Evolutionary conservation across 2,888 invertebrate species (phyloP), one percentile per base, ranked within the genome.

Genomic region (Ischnus inquisitorius): DNA sequence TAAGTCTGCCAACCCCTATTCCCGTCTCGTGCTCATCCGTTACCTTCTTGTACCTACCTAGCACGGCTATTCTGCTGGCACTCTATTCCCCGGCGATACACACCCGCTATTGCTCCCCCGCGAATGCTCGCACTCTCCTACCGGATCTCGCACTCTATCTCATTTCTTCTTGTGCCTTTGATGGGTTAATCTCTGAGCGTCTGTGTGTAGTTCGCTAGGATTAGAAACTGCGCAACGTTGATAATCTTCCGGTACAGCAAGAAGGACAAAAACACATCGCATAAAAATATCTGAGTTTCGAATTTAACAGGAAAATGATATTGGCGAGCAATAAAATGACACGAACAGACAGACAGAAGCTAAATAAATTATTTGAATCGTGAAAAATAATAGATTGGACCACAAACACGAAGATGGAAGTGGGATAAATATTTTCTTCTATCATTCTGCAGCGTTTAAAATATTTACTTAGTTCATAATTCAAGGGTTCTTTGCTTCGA

Each of bases 1-100:
- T 89, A 90, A 88, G 87, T 87, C 87, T 84, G 82, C 77, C 86
- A 79, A 41, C 87, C 86, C 72, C 85, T 72, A 46, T 80, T 71
- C 79, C 25, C 71, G 67, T 68, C 83, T 83, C 76, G 83, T 51
- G 51, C 51, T 83, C 72, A 77, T 79, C 72, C 57, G 67, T 72
- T 79, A 72, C 65, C 19, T 57, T 60, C 41, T 16, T 69, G 10
- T 60, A 48, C 46, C 3, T 14, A 28, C 57, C 5, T 62, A 75
- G 54, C 48, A 71, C 12, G 41, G 67, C n/a, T 72, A 78, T 78
- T 77, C 77, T 19, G 41, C 72, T 43, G 64, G 68, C 54, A 75
- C 54, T 64, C 74, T 48, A 46, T 60, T 64, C 54, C 54, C 67
- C 64, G 25, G 22, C 65, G 51, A 71, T 76, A 79, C 79, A 79